Evolutionary conservation across 2,797 vertebrate species (phyloP).

Genomic region (Vireo griseus): DNA sequence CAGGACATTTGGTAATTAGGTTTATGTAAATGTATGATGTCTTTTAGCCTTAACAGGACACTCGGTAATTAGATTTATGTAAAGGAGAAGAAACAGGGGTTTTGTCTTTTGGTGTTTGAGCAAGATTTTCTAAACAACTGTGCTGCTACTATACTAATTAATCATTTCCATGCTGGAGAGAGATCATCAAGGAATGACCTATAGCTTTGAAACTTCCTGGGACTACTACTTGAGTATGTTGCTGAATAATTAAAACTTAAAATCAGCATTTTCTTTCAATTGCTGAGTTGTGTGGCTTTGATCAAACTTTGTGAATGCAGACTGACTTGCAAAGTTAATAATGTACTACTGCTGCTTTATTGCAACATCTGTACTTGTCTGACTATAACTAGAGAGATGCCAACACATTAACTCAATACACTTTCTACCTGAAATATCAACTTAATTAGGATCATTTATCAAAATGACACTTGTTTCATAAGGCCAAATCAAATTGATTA

Average conservation of each 20-base stretch:
- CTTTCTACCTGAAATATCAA: constrained; percentile 71
- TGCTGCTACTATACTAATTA: constrained; percentile 59
- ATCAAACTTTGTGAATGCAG: constrained; percentile 41
- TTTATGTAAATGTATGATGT: constrained; percentile 53
- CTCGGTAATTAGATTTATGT: constrained; percentile 61
- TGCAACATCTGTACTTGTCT: constrained; percentile 68
- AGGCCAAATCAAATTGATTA: constrained; percentile 73
- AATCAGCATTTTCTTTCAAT: constrained; percentile 25
- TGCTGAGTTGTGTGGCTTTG: constrained; percentile 42
- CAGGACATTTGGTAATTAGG: constrained; percentile 47
- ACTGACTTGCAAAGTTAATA: constrained; percentile 51
- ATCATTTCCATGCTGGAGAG: constrained; percentile 65
- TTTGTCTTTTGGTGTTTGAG: constrained; percentile 39
- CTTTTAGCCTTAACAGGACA: constrained; percentile 44
- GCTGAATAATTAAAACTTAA: constrained; percentile 54
- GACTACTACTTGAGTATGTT: constrained; percentile 8
- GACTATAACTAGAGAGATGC: constrained; percentile 43
- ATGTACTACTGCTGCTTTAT: constrained; percentile 22
- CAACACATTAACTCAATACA: constrained; percentile 64
- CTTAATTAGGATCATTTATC: constrained; percentile 79
- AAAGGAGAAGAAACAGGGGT: constrained; percentile 28
- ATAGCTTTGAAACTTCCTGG: constrained; percentile 42
- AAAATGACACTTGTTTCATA: constrained; percentile 75
- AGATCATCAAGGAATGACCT: constrained; percentile 52
- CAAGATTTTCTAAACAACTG: constrained; percentile 58